Evolutionary conservation across 2,888 invertebrate genomes (phyloP).

Genomic region (Empis stercorea): DNA sequence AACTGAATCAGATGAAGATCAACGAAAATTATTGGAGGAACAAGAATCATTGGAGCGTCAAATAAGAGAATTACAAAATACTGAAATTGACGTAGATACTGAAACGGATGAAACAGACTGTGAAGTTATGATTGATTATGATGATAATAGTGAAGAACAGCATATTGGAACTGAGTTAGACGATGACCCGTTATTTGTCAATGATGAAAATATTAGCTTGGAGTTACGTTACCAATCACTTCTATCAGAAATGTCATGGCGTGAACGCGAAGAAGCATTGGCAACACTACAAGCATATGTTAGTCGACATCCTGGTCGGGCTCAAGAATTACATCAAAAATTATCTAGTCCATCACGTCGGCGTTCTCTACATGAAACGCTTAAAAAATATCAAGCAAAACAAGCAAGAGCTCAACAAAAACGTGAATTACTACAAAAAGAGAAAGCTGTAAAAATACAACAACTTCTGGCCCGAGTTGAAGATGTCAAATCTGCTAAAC

Average conservation of each 20-base stretch:
- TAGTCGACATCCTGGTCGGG: constrained; percentile 81
- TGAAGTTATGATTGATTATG: constrained; percentile 29
- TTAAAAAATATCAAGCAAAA: constrained; percentile 71
- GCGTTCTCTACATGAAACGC: constrained; percentile 69
- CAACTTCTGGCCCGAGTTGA: constrained; percentile 76
- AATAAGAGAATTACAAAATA: constrained; percentile 58
- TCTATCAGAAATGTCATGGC: constrained; percentile 67
- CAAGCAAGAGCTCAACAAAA: constrained; percentile 85
- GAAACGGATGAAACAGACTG: constrained; percentile 63
- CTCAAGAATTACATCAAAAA: constrained; percentile 85
- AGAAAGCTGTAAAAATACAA: constrained; percentile 72
- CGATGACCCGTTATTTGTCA: constrained; percentile 26
- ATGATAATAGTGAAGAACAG: constrained; percentile 21
- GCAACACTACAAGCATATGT: constrained; percentile 66
- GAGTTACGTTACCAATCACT: constrained; percentile 59
- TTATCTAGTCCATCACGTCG: constrained; percentile 82
- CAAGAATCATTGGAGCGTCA: constrained; percentile 63
- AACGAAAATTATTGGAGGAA: constrained; percentile 59
- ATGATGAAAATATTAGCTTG: constrained; percentile 39
- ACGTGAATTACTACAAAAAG: constrained; percentile 65
- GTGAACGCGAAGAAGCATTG: constrained; percentile 69
- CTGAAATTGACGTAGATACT: constrained; percentile 62
- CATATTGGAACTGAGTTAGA: constrained; percentile 20
- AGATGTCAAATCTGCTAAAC: constrained; percentile 71
- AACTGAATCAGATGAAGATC: constrained; percentile 53